phyloP scores from a whole-genome alignment of 2,888 invertebrate species.

The Nysson spinosus region DNA sequence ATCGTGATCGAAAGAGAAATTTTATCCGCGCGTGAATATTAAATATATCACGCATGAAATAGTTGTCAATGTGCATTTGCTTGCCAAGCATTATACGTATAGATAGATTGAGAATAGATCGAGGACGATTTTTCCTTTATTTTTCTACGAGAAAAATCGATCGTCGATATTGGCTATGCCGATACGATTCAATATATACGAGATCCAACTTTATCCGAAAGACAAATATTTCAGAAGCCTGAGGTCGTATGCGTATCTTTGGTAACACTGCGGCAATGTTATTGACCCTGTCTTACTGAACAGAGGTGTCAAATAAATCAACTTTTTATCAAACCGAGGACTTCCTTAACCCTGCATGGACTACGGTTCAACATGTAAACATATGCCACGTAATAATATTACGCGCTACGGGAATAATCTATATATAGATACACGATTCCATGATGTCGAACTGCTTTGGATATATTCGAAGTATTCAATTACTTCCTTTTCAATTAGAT shows the following conservation, averaged over 20 bases:
- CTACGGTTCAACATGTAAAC: too few species aligned
- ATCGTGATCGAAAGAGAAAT: not conserved
- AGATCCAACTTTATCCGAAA: too few species aligned
- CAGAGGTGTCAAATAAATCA: conserved; percentile 60
- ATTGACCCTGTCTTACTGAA: conserved; percentile 35
- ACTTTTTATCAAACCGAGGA: conserved; percentile 50
- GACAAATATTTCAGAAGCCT: too few species aligned
- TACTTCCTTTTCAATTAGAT: too few species aligned
- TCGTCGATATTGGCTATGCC: not conserved
- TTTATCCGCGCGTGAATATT: not conserved
- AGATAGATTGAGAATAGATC: too few species aligned
- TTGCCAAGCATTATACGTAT: conserved; percentile 63
- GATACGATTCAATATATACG: not conserved
- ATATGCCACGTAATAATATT: too few species aligned
- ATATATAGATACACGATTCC: too few species aligned
- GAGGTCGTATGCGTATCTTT: not conserved
- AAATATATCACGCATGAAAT: conserved; percentile 15
- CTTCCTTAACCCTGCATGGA: not conserved
- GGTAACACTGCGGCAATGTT: conserved; percentile 30
- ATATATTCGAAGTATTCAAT: too few species aligned
- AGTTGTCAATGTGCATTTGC: conserved; percentile 55
- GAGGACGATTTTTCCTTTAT: too few species aligned
- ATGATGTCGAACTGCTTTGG: too few species aligned
- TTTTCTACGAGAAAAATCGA: too few species aligned
- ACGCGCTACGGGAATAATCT: too few species aligned